Percentiles rank a stretch among this genome's conserved stretches.
phyloP scores from a whole-genome alignment of 2,888 invertebrate species.

The Dexiosoma caninum region DNA sequence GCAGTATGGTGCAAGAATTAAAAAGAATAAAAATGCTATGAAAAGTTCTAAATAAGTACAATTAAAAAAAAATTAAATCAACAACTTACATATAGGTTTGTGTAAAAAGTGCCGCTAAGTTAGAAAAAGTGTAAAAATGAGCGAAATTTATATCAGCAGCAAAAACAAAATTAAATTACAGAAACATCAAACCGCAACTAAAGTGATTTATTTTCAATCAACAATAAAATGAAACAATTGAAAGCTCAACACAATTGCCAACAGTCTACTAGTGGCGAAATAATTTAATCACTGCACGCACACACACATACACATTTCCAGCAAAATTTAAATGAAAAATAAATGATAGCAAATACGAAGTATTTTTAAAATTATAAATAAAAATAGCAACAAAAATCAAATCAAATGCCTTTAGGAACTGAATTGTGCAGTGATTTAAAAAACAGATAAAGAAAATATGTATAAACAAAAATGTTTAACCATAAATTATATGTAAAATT shows the following conservation, averaged over 20 bases:
- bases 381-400: background rate
- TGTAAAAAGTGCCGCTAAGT: background rate
- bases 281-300: constrained; percentile 18
- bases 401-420: background rate
- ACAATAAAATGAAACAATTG: constrained; percentile 62
- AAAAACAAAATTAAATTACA: constrained; percentile 55
- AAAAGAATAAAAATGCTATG: too few species aligned
- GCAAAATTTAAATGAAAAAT: background rate
- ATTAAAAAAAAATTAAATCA: too few species aligned
- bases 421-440: background rate
- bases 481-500: too few species aligned
- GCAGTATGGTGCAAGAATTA: too few species aligned
- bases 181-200: constrained; percentile 65
- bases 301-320: too few species aligned
- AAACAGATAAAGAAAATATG: too few species aligned
- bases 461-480: too few species aligned
- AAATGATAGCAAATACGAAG: background rate
- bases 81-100: background rate
- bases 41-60: too few species aligned
- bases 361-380: background rate
- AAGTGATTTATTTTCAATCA: constrained; percentile 64
- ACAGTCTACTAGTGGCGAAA: constrained; percentile 34
- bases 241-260: constrained; percentile 47
- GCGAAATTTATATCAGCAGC: background rate
- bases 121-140: background rate